Conservation (phyloP, 2,113 vertebrate genomes). For the Sceloporus tristichus region DNA sequence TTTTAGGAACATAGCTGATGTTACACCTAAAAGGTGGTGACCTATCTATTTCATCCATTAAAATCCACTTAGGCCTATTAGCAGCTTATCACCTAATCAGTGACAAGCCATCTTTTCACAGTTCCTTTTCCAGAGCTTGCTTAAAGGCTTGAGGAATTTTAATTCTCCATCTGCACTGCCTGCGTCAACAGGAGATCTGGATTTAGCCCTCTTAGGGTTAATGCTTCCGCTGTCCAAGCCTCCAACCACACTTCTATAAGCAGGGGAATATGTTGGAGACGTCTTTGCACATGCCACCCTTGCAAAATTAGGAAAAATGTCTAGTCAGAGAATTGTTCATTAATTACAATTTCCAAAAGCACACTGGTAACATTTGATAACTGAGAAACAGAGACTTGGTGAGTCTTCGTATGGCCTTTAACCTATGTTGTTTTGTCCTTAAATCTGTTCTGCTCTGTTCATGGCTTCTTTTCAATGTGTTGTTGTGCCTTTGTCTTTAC, state of each 20-base stretch:
- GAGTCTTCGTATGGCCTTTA: not conserved
- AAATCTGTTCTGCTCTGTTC: not conserved
- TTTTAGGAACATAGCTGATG: constrained; percentile 3
- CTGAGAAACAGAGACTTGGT: not conserved
- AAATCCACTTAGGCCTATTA: constrained; percentile 33
- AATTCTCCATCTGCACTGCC: constrained; percentile 37
- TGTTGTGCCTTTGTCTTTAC: not conserved
- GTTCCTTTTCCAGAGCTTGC: constrained; percentile 36
- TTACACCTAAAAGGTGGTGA: constrained; percentile 18
- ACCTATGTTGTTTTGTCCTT: not conserved
- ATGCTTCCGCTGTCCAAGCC: constrained; percentile 20
- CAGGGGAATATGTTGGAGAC: not conserved
- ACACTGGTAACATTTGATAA: not conserved
- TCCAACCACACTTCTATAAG: constrained; percentile 22
- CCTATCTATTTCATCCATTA: constrained; percentile 42
- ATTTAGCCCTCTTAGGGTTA: constrained; percentile 39
- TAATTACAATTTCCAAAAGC: not conserved
- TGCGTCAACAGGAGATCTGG: constrained; percentile 39
- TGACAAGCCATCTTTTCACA: constrained; percentile 47
- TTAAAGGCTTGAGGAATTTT: constrained; percentile 38
- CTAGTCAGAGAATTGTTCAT: not conserved
- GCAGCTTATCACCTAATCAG: constrained; percentile 39
- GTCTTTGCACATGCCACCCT: not conserved
- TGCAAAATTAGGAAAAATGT: not conserved
- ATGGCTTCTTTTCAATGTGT: too few species aligned